Evolutionary conservation across 1,140 invertebrate genomes (phyloP), one percentile per base, ranked within the genome.

Genomic region (Drosophila sechellia): DNA sequence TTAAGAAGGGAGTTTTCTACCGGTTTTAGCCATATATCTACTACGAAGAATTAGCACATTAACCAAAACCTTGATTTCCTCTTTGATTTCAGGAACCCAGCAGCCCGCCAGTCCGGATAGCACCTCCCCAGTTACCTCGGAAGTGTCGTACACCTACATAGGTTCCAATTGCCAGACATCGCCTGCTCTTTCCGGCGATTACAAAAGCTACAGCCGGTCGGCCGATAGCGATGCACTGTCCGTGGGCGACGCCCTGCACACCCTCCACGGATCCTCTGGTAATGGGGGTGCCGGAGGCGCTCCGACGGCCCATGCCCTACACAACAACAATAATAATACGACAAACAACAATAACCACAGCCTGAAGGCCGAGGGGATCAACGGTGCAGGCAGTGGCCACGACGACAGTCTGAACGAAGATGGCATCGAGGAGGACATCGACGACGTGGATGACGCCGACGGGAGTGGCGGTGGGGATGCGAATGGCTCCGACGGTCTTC

Each of bases 41-140:
- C 35, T 54, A 22, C 20, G 20, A 22, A 22, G 20, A 22, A 22
- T 22, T 22, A 22, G 20, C 20, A 22, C 20, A 22, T 22, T 22
- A 60, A 77, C 31, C n/a, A 4, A 13, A 20, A 35, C n/a, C 31
- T 15, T 55, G 20, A 22, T 34, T 48, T 8, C 22, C 12, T 40
- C 15, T 3, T 17, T 1, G 0, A 2, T 40, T 77, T 6, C 53
- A 93, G 92, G 66, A 84, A 93, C 39, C 34, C 85, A 86, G 25
- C 96, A 96, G 77, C 96, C 97, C 90, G 95, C 95, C 2, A 95
- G 95, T 81, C 96, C 96, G 0, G 96, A 97, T 81, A 97, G 96
- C 74, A 97, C 96, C 1, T 97, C 96, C 31, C 95, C 95, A 5
- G 94, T 95, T 39, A 95, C 95, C 43, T 96, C 95, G 0, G 95